Percentiles rank a stretch among this genome's conserved stretches.
Conservation (phyloP, 2,113 vertebrate genomes). For the Campylomormyrus numenius region DNA sequence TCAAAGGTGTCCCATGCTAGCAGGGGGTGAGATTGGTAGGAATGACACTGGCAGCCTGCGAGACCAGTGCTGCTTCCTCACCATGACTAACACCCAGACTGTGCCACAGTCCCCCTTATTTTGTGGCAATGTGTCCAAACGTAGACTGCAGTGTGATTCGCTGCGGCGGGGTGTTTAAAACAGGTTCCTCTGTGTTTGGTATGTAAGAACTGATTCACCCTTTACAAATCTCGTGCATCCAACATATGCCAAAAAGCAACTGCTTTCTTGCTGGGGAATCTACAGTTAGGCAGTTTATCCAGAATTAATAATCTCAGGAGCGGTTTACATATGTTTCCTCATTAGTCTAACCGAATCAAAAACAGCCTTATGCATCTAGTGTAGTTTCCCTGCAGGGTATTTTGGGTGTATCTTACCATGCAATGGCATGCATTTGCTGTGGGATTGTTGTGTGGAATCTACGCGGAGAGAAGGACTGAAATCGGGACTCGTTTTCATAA, state of each 20-base stretch:
- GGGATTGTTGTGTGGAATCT: neutral
- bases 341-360: neutral
- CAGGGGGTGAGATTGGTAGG: neutral
- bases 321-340: neutral
- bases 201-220: neutral
- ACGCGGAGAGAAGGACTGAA: neutral
- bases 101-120: neutral
- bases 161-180: neutral
- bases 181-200: neutral
- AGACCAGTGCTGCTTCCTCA: neutral
- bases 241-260: neutral
- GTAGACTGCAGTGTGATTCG: neutral
- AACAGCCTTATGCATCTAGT: neutral
- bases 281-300: neutral
- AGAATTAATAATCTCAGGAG: neutral
- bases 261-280: neutral
- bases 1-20: neutral
- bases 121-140: neutral
- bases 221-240: neutral
- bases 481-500: neutral
- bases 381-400: neutral
- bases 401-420: neutral
- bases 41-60: neutral
- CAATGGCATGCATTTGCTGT: neutral
- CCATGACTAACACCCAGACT: neutral